Evolutionary conservation across 2,113 vertebrate species (phyloP), one percentile per base, ranked within the genome.

Genomic region (Carassius auratus): DNA sequence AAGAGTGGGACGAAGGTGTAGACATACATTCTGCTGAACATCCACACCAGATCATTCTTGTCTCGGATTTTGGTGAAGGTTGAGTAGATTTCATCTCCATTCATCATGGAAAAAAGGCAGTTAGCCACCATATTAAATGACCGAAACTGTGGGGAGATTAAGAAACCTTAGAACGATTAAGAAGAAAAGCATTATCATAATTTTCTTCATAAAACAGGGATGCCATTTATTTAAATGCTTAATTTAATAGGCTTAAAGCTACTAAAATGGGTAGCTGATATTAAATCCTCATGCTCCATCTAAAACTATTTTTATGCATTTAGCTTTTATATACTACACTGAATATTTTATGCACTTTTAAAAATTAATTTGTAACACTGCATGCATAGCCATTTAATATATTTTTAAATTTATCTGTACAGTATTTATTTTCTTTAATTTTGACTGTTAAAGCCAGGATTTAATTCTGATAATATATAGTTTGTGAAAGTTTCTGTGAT

Each of bases 1-100:
- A 99, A 99, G 85, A 99, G 94, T 48, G 96, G 96, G 93, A 97
- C 97, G 93, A 98, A 99, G 48, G 96, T 96, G 90, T 98, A 99
- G 84, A 99, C 94, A 87, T 99, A 99, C 78, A 97, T 86, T 66
- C 96, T 94, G 91, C 97, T 98, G 91, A 99, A 99, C 1, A 98
- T 87, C 98, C 98, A 99, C 86, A 99, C 96, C 92, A 97, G 90
- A 89, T 96, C 95, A 82, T 94, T 96, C 85, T 96, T 96, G 87
- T 95, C 94, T 73, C 95, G 95, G 94, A 98, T 95, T 88, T 94
- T 91, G 87, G 95, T 95, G 91, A 99, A 99, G 2, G 98, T 98
- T 81, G 93, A 93, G 86, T 96, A 99, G 95, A 99, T 96, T 73
- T 98, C 97, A 3, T 99, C 98, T 87, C 98, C 97, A 48, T 98